Conservation (phyloP, 1,140 invertebrate species). For the Pristionchus pacificus region DNA sequence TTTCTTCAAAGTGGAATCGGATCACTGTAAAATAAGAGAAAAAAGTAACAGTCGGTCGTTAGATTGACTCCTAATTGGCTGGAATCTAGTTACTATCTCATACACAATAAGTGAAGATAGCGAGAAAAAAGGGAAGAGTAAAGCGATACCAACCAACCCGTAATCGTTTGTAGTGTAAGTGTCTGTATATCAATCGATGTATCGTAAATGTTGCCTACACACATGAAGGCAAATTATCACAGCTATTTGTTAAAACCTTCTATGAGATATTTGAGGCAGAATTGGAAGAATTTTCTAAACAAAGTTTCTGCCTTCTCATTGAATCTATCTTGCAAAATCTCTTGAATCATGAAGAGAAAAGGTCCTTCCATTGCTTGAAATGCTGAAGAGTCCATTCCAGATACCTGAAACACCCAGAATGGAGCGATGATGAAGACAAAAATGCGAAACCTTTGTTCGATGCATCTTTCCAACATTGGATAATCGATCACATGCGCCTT, state of each 20-base stretch:
- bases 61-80: too few relatives aligned
- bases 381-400: conserved; percentile 21
- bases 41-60: too few relatives aligned
- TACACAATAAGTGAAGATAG: too few relatives aligned
- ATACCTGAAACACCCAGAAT: conserved; percentile 17
- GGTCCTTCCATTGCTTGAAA: conserved; percentile 40
- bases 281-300: conserved; percentile 41
- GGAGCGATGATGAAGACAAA: background rate
- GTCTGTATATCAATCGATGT: too few relatives aligned
- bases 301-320: conserved; percentile 38
- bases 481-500: conserved; percentile 30
- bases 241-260: conserved; percentile 38
- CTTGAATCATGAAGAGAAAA: conserved; percentile 34
- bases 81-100: too few relatives aligned
- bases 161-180: too few relatives aligned
- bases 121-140: too few relatives aligned
- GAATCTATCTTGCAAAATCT: conserved; percentile 37
- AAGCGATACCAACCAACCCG: too few relatives aligned
- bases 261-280: conserved; percentile 35
- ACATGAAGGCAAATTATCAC: too few relatives aligned
- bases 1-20: too few relatives aligned
- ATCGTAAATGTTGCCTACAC: too few relatives aligned
- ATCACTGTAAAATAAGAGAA: too few relatives aligned
- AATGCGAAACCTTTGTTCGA: conserved; percentile 17
- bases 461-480: conserved; percentile 35